phyloP scores from a whole-genome alignment of 2,113 vertebrate species.

The Butastur rufipennis region DNA sequence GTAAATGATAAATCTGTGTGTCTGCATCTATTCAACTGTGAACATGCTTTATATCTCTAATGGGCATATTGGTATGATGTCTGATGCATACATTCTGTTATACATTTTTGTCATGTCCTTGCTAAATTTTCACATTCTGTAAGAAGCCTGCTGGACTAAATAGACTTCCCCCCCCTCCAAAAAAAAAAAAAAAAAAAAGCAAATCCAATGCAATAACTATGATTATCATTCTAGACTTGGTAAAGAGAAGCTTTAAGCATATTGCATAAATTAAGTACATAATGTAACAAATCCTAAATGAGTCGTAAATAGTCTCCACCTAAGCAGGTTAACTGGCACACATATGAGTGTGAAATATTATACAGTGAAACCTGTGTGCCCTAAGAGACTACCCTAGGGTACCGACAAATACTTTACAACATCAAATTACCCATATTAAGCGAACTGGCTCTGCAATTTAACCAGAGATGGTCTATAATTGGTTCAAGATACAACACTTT shows the following conservation, averaged over 20 bases:
- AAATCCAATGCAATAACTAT: not conserved
- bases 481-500: not conserved
- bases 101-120: not conserved
- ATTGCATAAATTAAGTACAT: not conserved
- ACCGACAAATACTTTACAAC: constrained; percentile 36
- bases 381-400: constrained; percentile 23
- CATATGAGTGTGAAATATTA: constrained; percentile 49
- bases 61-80: not conserved
- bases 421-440: constrained; percentile 44
- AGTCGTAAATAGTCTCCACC: not conserved
- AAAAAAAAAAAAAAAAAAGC: not conserved
- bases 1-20: not conserved
- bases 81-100: not conserved
- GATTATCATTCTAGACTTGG: not conserved
- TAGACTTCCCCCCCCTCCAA: not conserved
- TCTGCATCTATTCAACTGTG: not conserved
- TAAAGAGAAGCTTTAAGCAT: not conserved
- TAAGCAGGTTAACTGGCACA: constrained; percentile 1
- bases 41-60: not conserved
- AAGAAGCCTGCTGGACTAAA: not conserved
- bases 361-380: not conserved
- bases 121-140: not conserved
- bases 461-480: constrained; percentile 28
- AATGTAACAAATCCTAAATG: not conserved
- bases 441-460: constrained; percentile 12